These are phyloP conservation scores for Sclerodermus sp. DNA, from an alignment of 2,888 invertebrate genomes.

Conservation along the genomic window DNA sequence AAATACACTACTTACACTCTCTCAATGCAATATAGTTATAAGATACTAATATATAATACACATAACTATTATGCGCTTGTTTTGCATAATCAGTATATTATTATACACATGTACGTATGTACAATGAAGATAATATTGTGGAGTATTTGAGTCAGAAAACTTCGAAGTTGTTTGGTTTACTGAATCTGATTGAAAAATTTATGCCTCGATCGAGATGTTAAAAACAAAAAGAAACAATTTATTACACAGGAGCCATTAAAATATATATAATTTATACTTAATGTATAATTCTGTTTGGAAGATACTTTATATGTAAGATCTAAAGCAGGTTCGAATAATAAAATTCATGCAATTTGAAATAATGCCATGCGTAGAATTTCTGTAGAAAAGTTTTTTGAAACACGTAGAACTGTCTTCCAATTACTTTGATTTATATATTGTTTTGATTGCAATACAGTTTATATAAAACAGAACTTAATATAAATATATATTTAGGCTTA, in stretches of 20 bases:
- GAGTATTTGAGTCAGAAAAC: background rate
- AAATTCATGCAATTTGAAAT: no score
- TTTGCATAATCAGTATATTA: slow-evolving; percentile 8
- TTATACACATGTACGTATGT: slow-evolving; percentile 23
- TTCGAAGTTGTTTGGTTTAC: slow-evolving; percentile 12
- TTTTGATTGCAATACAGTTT: no score
- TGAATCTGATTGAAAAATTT: slow-evolving; percentile 5
- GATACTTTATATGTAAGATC: no score
- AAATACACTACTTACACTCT: slow-evolving; percentile 41
- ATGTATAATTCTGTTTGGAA: no score
- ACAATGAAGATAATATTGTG: slow-evolving; percentile 21
- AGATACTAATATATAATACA: slow-evolving; percentile 5
- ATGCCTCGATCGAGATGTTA: no score
- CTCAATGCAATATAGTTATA: slow-evolving; percentile 26
- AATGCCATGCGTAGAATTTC: no score
- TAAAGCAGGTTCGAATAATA: no score
- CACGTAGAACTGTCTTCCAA: no score
- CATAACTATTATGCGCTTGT: slow-evolving; percentile 2
- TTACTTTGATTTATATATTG: no score
- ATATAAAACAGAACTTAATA: background rate
- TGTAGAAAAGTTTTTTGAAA: no score
- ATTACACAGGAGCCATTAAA: slow-evolving; percentile 18
- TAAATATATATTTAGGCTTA: background rate
- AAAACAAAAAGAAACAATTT: slow-evolving; percentile 12
- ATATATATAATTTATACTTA: no score